Evolutionary conservation across 2,113 vertebrate species (phyloP).

Genomic region (Salvelinus sp.): DNA sequence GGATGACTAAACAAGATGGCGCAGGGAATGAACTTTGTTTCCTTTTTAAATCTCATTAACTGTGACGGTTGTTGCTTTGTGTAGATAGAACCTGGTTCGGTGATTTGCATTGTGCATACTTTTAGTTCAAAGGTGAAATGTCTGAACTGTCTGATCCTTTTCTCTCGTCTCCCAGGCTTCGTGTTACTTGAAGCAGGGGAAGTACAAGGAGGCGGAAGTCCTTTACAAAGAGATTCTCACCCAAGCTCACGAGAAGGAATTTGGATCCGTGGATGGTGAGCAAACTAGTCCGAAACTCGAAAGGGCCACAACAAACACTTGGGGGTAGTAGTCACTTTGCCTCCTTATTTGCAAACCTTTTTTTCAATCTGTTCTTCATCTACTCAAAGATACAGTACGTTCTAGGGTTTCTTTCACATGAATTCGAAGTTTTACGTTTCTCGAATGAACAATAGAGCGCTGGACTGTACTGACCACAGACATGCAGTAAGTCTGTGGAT

Average conservation of each 20-base stretch:
- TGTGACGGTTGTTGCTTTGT: too few species aligned
- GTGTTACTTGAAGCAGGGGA: constrained; percentile 88
- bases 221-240: constrained; percentile 89
- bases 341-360: background rate
- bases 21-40: too few species aligned
- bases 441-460: too few species aligned
- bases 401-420: too few species aligned
- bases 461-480: too few species aligned
- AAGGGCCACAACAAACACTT: background rate
- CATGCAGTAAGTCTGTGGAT: too few species aligned
- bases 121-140: too few species aligned
- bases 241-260: constrained; percentile 85
- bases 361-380: background rate
- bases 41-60: too few species aligned
- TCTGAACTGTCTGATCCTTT: background rate
- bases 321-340: background rate
- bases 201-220: constrained; percentile 83
- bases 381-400: background rate
- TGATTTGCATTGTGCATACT: too few species aligned
- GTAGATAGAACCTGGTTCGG: too few species aligned
- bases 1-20: too few species aligned
- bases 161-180: constrained; percentile 72
- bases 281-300: constrained; percentile 9
- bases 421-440: too few species aligned
- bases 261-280: constrained; percentile 86